A percentile compares a stretch with the other conserved stretches of the same genome.
phyloP scores from a whole-genome alignment of 2,797 vertebrate species.

The Mionectes olivaceus region DNA sequence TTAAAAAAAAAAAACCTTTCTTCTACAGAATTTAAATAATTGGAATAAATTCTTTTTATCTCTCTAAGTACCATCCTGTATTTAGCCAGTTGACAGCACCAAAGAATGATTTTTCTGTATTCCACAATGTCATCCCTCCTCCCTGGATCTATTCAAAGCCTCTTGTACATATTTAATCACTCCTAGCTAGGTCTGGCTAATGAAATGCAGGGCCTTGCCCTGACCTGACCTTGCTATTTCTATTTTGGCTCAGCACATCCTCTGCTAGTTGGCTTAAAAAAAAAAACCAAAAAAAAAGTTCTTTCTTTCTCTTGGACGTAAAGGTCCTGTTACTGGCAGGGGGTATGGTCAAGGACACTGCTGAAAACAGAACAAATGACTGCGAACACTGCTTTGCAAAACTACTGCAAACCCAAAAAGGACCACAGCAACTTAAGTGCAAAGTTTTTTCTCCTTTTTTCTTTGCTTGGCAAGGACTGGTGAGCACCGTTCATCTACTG shows the following conservation, averaged over 20 bases:
- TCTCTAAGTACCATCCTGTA: slow-evolving; percentile 51
- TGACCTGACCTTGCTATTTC: slow-evolving; percentile 82
- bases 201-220: slow-evolving; percentile 80
- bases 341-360: slow-evolving; percentile 64
- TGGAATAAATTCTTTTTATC: slow-evolving; percentile 72
- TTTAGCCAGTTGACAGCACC: slow-evolving; percentile 65
- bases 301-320: slow-evolving; percentile 69
- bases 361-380: slow-evolving; percentile 64
- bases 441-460: neutral
- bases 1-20: neutral
- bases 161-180: slow-evolving; percentile 78
- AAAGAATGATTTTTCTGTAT: slow-evolving; percentile 78
- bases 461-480: neutral
- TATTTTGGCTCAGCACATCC: slow-evolving; percentile 78
- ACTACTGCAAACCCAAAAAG: slow-evolving; percentile 55
- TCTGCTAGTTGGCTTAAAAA: slow-evolving; percentile 65
- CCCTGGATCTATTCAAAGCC: slow-evolving; percentile 71
- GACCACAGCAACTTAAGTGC: neutral
- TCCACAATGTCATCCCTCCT: slow-evolving; percentile 67
- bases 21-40: slow-evolving; percentile 73
- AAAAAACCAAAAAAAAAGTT: slow-evolving; percentile 67
- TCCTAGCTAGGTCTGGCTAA: slow-evolving; percentile 73
- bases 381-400: slow-evolving; percentile 62
- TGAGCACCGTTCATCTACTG: neutral
- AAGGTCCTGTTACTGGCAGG: slow-evolving; percentile 71